Conservation (phyloP, 2,888 invertebrate species). For the Idaea dimidiata region DNA sequence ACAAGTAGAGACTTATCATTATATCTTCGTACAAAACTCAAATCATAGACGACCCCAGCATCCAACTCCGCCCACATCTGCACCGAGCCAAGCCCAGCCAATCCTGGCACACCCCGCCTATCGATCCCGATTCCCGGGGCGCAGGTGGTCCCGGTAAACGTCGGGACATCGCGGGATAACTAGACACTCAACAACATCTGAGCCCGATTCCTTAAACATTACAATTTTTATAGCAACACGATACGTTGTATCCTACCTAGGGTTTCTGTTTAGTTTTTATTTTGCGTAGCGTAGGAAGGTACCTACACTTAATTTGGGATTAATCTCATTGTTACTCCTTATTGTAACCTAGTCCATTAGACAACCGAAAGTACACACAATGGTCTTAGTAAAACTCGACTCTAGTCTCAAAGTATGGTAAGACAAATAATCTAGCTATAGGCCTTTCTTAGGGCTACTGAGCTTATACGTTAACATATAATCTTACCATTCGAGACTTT, state of each 20-base stretch:
- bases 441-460: no score
- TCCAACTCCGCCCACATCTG: constrained; percentile 47
- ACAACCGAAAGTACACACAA: no score
- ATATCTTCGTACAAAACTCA: constrained; percentile 7
- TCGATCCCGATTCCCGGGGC: constrained; percentile 54
- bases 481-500: no score
- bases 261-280: no score
- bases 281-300: no score
- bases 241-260: not conserved
- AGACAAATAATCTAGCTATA: no score
- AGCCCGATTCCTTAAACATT: constrained; percentile 7
- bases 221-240: not conserved
- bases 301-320: no score
- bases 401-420: no score
- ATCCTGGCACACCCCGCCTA: constrained; percentile 64
- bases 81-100: constrained; percentile 37
- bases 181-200: constrained; percentile 28
- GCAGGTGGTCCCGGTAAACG: constrained; percentile 68
- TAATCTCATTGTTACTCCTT: no score
- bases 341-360: no score
- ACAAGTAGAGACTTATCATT: not conserved
- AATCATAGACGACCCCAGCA: constrained; percentile 30
- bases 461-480: no score
- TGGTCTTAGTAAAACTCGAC: no score
- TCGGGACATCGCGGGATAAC: constrained; percentile 28